phyloP scores from a whole-genome alignment of 2,888 invertebrate species.

The Seira ritae region DNA sequence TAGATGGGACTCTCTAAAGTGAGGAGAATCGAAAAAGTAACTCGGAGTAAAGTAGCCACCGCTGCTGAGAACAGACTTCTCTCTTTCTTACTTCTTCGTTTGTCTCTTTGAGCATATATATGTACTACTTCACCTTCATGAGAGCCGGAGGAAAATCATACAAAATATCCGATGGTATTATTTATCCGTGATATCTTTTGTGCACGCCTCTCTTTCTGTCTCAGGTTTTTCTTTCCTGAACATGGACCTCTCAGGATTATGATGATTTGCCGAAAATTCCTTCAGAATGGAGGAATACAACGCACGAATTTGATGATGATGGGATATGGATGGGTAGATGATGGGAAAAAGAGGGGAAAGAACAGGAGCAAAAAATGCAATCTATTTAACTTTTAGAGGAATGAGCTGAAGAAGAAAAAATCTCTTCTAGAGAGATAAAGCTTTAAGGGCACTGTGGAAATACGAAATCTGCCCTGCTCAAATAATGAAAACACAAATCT shows the following conservation, averaged over 20 bases:
- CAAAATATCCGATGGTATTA: constrained; percentile 3
- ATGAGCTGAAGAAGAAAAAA: no score
- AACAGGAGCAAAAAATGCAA: constrained; percentile 1
- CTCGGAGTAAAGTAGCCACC: not conserved
- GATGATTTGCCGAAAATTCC: not conserved
- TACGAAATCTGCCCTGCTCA: not conserved
- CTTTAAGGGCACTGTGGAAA: not conserved
- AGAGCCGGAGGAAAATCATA: not conserved
- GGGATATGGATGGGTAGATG: no score
- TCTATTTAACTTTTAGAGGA: not conserved
- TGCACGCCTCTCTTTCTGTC: not conserved
- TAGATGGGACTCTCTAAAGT: not conserved
- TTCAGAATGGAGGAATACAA: no score
- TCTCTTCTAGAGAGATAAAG: no score
- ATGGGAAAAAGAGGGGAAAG: not conserved
- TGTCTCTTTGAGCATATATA: not conserved
- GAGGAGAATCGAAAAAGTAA: not conserved
- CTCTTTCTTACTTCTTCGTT: not conserved
- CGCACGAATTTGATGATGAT: no score
- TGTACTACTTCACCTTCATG: not conserved
- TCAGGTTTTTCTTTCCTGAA: not conserved
- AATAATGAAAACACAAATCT: constrained; percentile 11
- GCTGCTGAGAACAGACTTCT: not conserved
- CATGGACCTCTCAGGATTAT: constrained; percentile 8
- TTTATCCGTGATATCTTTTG: constrained; percentile 3